Evolutionary conservation across 1,140 invertebrate genomes (phyloP).

Genomic region (Hetaerina americana): DNA sequence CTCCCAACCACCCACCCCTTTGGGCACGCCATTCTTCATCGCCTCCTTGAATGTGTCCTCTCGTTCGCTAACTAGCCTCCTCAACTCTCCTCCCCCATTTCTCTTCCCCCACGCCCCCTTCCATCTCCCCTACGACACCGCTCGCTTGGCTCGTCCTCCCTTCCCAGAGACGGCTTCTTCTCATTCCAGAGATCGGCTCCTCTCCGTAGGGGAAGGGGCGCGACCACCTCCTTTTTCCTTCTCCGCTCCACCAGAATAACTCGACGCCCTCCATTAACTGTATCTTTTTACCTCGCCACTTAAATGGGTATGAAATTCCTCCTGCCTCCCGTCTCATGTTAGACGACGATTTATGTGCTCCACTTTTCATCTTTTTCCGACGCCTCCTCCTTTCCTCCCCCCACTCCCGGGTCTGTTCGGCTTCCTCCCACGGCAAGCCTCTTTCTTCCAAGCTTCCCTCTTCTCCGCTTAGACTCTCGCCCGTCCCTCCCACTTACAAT

Average conservation of each 20-base stretch:
- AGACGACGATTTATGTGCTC: background rate
- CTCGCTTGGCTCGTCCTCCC: background rate
- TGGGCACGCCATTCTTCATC: background rate
- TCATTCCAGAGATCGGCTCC: background rate
- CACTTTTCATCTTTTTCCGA: background rate
- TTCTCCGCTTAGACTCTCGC: too few species aligned
- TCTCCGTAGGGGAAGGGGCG: too few species aligned
- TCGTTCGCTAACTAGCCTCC: background rate
- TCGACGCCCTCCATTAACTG: background rate
- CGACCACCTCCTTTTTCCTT: background rate
- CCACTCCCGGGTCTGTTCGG: background rate
- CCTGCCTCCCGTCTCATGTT: background rate
- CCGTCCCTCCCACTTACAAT: too few species aligned
- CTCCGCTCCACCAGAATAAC: background rate
- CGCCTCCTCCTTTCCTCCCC: background rate
- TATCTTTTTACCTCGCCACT: background rate
- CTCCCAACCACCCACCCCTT: background rate
- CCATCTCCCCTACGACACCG: background rate
- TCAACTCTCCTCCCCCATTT: background rate
- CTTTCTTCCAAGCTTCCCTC: too few species aligned
- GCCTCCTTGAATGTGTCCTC: background rate
- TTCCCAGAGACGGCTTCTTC: background rate
- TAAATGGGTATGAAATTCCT: background rate
- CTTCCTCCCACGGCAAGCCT: too few species aligned
- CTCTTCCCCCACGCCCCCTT: background rate